phyloP scores from a whole-genome alignment of 2,888 invertebrate genomes.

The Heliconius hortense region DNA sequence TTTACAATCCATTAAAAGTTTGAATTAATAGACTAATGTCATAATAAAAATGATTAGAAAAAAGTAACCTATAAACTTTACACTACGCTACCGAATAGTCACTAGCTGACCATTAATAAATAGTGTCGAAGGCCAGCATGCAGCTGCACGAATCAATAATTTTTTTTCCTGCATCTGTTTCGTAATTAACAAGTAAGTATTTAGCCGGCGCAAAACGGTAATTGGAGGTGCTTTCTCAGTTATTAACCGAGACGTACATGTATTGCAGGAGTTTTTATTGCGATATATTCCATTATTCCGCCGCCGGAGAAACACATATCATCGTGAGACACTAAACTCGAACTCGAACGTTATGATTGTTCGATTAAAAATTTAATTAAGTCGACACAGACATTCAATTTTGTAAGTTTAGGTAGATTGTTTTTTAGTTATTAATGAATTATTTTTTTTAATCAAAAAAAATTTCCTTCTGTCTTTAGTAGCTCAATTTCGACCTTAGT shows the following conservation, averaged over 20 bases:
- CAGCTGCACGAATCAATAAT: constrained; percentile 45
- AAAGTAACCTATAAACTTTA: neutral
- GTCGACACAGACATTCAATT: neutral
- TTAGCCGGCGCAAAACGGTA: constrained; percentile 52
- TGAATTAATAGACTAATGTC: neutral
- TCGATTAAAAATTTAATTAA: constrained; percentile 12
- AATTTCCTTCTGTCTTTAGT: neutral
- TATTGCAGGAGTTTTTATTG: constrained; percentile 37
- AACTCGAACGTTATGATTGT: constrained; percentile 19
- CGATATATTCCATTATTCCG: constrained; percentile 41
- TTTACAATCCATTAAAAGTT: neutral
- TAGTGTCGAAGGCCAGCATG: constrained; percentile 25
- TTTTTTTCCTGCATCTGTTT: constrained; percentile 48
- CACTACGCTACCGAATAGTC: neutral
- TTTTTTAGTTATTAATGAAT: neutral
- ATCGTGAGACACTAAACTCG: constrained; percentile 34
- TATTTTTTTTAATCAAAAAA: neutral
- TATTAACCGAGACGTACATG: constrained; percentile 48
- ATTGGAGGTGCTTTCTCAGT: constrained; percentile 60
- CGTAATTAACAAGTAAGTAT: constrained; percentile 53
- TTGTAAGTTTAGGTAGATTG: neutral
- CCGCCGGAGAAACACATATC: constrained; percentile 38
- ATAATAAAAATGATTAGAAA: neutral
- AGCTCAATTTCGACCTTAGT: neutral
- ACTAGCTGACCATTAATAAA: neutral